These are phyloP conservation scores for Synanthedon vespiformis DNA, from an alignment of 2,888 invertebrate species.

Conservation along the genomic window DNA sequence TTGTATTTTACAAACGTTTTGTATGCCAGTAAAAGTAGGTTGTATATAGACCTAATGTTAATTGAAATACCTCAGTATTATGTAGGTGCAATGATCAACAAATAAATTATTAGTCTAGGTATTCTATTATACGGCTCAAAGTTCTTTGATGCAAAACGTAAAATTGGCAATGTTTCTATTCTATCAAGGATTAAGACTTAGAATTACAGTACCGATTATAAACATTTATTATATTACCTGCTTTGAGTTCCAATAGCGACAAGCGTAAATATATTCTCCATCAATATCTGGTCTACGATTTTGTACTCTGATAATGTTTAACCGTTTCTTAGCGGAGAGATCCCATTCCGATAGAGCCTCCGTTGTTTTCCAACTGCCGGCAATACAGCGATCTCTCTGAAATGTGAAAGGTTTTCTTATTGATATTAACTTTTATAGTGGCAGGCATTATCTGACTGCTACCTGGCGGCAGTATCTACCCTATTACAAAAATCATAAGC, in stretches of 20 bases:
- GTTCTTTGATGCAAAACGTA: neutral
- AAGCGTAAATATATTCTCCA: constrained; percentile 70
- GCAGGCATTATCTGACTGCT: too few relatives aligned
- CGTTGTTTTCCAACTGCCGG: constrained; percentile 69
- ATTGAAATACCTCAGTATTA: too few relatives aligned
- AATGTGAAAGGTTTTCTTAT: neutral
- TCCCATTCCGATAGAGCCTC: constrained; percentile 70
- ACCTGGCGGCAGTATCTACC: too few relatives aligned
- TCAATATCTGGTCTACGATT: constrained; percentile 64
- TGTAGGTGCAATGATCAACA: too few relatives aligned
- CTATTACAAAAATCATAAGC: too few relatives aligned
- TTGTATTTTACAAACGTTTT: too few relatives aligned
- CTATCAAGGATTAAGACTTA: neutral
- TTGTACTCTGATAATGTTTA: constrained; percentile 52
- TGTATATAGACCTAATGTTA: too few relatives aligned
- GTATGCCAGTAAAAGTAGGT: too few relatives aligned
- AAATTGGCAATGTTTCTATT: too few relatives aligned
- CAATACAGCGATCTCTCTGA: constrained; percentile 61
- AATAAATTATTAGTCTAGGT: too few relatives aligned
- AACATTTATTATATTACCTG: constrained; percentile 25
- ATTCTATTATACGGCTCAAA: neutral
- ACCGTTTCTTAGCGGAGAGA: constrained; percentile 51
- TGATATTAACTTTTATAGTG: too few relatives aligned
- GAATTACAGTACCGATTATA: neutral
- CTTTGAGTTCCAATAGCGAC: constrained; percentile 59